These are phyloP conservation scores for Pipistrellus pygmaeus DNA, from an alignment of 2,797 vertebrate species.

Conservation along the genomic window DNA sequence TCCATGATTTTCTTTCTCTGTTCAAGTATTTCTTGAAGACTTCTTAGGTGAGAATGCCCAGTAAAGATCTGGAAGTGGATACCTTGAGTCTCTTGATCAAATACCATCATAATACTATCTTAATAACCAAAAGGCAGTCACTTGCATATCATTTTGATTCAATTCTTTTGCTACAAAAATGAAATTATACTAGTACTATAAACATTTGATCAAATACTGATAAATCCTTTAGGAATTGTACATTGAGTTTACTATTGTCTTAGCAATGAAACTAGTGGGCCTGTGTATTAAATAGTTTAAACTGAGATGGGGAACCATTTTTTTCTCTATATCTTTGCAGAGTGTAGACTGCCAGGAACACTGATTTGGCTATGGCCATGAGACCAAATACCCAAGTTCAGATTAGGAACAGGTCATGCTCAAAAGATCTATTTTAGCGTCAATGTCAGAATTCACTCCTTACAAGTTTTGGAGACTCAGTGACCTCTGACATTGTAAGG, in stretches of 20 bases:
- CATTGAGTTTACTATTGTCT: neutral
- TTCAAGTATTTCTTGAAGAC: neutral
- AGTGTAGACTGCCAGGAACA: neutral
- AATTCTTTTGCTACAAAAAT: constrained; percentile 13
- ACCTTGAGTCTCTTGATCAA: neutral
- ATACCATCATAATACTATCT: neutral
- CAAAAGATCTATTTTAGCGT: neutral
- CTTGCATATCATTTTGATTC: neutral
- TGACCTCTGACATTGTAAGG: neutral
- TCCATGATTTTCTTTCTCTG: neutral
- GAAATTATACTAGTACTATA: neutral
- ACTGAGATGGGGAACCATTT: neutral
- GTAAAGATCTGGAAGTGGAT: neutral
- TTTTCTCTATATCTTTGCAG: neutral
- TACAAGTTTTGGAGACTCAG: neutral
- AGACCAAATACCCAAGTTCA: neutral
- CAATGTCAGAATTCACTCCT: constrained; percentile 23
- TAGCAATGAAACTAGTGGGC: neutral
- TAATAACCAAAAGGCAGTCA: neutral
- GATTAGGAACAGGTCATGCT: neutral
- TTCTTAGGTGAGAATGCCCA: neutral
- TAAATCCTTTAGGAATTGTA: constrained; percentile 14
- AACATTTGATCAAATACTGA: neutral
- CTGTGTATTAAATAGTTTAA: neutral
- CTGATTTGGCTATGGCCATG: neutral